These are phyloP conservation scores for Serinus canaria DNA, from an alignment of 2,113 vertebrate species.

Conservation along the genomic window DNA sequence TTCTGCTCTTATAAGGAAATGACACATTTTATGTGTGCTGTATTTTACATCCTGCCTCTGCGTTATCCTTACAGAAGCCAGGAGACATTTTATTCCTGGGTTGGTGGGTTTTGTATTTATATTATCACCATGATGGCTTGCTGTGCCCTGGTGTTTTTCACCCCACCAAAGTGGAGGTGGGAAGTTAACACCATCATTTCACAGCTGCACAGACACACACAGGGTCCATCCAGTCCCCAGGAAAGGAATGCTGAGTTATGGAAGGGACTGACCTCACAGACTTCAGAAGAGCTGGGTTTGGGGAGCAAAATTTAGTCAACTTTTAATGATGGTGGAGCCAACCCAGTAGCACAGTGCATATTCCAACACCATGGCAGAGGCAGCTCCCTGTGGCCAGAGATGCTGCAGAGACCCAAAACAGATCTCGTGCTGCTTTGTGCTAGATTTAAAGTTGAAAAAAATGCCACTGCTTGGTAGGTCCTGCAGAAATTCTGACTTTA, in stretches of 20 bases:
- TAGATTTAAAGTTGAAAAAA: background rate
- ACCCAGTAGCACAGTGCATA: background rate
- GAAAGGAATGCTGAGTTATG: background rate
- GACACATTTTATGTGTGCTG: background rate
- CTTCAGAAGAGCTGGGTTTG: background rate
- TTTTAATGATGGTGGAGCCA: background rate
- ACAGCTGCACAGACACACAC: background rate
- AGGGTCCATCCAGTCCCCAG: fast-evolving
- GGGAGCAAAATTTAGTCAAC: fast-evolving
- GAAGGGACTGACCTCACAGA: background rate
- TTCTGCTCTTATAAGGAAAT: background rate
- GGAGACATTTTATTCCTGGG: background rate
- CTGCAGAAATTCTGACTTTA: background rate
- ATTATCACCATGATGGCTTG: background rate
- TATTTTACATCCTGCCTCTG: constrained; percentile 21
- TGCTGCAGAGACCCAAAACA: background rate
- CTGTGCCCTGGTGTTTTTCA: background rate
- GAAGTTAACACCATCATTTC: background rate
- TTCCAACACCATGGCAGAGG: background rate
- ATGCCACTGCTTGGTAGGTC: background rate
- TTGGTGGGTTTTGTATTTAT: background rate
- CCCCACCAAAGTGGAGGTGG: background rate
- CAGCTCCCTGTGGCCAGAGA: background rate
- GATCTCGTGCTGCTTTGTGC: background rate
- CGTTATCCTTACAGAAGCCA: background rate